Percentiles rank a stretch among this genome's conserved stretches.
phyloP scores from a whole-genome alignment of 2,888 invertebrate genomes.

The Drosophila phalerata region DNA sequence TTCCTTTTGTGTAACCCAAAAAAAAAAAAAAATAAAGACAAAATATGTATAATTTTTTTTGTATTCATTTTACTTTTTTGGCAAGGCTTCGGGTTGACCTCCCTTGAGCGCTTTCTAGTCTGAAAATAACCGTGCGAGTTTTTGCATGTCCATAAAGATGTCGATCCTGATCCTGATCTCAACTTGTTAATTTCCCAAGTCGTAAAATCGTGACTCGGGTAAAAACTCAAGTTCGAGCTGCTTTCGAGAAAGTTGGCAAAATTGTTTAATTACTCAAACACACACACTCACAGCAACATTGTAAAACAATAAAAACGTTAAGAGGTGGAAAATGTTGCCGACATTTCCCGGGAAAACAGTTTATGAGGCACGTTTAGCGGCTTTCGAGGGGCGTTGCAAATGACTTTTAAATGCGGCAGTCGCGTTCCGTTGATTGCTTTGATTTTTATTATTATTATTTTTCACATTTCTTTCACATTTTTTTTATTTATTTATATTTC shows the following conservation, averaged over 20 bases:
- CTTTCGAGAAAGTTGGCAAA: conserved; percentile 66
- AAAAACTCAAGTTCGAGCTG: conserved; percentile 43
- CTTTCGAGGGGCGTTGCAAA: conserved; percentile 72
- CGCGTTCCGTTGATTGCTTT: conserved; percentile 59
- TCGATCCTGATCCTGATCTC: conserved; percentile 32
- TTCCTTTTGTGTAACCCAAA: conserved; percentile 57
- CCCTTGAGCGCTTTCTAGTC: conserved; percentile 28
- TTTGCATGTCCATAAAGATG: conserved; percentile 53
- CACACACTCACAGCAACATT: conserved; percentile 52
- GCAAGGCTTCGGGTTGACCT: conserved; percentile 46
- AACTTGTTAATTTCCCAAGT: conserved; percentile 59
- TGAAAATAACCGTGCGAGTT: conserved; percentile 51
- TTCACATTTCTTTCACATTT: conserved; percentile 14
- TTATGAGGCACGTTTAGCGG: conserved; percentile 68
- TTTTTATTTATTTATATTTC: conserved; percentile 21
- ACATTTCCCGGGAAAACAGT: conserved; percentile 50
- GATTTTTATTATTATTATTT: conserved; percentile 13
- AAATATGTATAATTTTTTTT: conserved; percentile 31
- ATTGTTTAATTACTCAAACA: conserved; percentile 66
- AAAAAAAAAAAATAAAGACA: not conserved
- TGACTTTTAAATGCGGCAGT: conserved; percentile 75
- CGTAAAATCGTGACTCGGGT: conserved; percentile 55
- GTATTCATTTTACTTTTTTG: conserved; percentile 20
- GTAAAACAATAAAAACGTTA: conserved; percentile 71
- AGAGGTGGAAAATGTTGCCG: conserved; percentile 7